Base-by-base conservation (phyloP, 2,113 vertebrate species). In the Brachirus orientalis region DNA sequence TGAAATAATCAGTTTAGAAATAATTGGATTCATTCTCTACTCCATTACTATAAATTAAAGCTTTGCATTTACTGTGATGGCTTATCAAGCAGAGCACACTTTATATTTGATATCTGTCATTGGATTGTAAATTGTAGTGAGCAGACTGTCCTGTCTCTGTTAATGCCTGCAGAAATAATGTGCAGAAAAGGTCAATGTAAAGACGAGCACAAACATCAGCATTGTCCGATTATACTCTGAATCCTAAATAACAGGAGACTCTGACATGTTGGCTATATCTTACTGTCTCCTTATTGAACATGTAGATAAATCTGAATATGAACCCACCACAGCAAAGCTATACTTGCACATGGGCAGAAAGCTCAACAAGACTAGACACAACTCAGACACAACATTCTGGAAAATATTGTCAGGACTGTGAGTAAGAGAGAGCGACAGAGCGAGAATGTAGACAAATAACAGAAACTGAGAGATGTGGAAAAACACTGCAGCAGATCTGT, bases 301-400 rank as follows among this genome's bases (percentile, higher is more conserved):
- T 14, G 44, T 10, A 6, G 35, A 28, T 4, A 4, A 28, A 44
- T 56, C 18, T n/a, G 37, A 41, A 66, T 45, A 12, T 74, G 70
- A 64, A 79, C 65, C 44, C 47, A 11, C 47, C 37, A 20, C 18
- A 41, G 50, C 53, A 14, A 28, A 58, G 69, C 58, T 55, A 63
- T 46, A 60, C 54, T 47, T 53, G 28, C 47, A 59, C 66, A 45
- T 20, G n/a, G 43, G 55, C 61, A 37, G 48, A 41, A 53, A 46
- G 41, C 46, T 13, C 44, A 35, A 8, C 48, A 45, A 51, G 35
- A 66, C 18, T 18, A 8, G 1, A 8, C 44, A 43, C 40, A 43
- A 14, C 40, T 14, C 40, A 43, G 40, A 43, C 12, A 43, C 40
- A 43, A 12, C 10, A 12, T 14, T 13, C 40, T 13, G 40, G 13